These are phyloP conservation scores for Bombus balteatus DNA, from an alignment of 1,140 invertebrate genomes.

Conservation along the genomic window DNA sequence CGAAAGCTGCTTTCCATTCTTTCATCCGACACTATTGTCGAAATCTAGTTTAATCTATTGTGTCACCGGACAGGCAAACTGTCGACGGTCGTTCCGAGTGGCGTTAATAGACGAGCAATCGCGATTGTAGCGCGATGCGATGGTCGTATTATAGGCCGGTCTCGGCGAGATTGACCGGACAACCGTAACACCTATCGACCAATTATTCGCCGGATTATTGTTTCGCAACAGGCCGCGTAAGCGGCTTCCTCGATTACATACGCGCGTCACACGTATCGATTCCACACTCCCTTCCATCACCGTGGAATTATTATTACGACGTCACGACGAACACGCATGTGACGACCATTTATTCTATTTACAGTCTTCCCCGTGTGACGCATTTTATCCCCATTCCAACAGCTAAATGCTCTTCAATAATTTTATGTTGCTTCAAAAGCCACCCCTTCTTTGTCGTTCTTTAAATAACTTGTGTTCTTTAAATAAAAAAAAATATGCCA, in stretches of 20 bases:
- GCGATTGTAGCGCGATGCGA: constrained; percentile 40
- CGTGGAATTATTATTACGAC: constrained; percentile 33
- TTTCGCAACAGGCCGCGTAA: constrained; percentile 60
- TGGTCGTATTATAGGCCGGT: constrained; percentile 17
- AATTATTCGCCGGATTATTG: constrained; percentile 67
- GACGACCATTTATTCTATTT: constrained; percentile 15
- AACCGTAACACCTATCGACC: constrained; percentile 58
- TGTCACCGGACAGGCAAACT: constrained; percentile 10
- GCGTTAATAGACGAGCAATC: constrained; percentile 41
- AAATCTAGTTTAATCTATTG: constrained; percentile 48
- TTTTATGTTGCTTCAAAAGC: neutral
- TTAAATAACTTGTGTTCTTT: neutral
- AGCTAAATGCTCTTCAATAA: neutral
- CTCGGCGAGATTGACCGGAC: constrained; percentile 37
- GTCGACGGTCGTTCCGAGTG: neutral
- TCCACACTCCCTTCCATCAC: neutral
- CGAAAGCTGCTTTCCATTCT: constrained; percentile 31
- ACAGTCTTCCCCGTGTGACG: neutral
- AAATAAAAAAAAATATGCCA: neutral
- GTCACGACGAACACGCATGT: constrained; percentile 10
- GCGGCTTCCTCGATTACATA: constrained; percentile 53
- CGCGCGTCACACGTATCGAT: constrained; percentile 26
- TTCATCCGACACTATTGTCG: constrained; percentile 10
- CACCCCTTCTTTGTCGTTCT: neutral
- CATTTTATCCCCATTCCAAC: constrained; percentile 1